These are phyloP conservation scores for Drosophila seguyi DNA, from an alignment of 1,140 invertebrate species.

Conservation along the genomic window DNA sequence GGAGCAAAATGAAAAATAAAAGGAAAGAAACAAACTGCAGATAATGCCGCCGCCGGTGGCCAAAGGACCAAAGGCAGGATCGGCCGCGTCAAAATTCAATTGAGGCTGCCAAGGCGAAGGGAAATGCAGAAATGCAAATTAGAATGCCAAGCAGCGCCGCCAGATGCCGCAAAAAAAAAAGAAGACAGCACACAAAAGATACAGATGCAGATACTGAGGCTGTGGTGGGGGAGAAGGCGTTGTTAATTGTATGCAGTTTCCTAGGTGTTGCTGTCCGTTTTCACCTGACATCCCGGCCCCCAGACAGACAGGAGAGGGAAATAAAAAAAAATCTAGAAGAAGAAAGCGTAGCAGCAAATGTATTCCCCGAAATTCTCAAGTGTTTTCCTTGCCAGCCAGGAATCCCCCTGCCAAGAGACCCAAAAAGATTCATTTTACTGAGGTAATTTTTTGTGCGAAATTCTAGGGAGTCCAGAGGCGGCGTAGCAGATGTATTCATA, in stretches of 20 bases:
- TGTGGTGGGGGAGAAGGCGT: slow-evolving; percentile 4
- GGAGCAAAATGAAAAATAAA: slow-evolving; percentile 31
- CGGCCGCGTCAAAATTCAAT: slow-evolving; percentile 78
- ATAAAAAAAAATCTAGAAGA: background rate
- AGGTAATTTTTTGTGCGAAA: slow-evolving; percentile 44
- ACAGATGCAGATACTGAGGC: slow-evolving; percentile 19
- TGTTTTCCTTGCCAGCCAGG: slow-evolving; percentile 2
- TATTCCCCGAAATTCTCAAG: slow-evolving; percentile 39
- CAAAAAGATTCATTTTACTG: slow-evolving; percentile 43
- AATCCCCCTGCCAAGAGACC: slow-evolving; percentile 8
- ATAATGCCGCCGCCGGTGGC: slow-evolving; percentile 48
- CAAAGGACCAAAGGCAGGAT: slow-evolving; percentile 40
- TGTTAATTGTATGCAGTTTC: slow-evolving; percentile 78
- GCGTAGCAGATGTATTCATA: slow-evolving; percentile 34
- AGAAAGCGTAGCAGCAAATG: slow-evolving; percentile 3
- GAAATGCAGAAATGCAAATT: slow-evolving; percentile 70
- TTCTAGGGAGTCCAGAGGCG: background rate
- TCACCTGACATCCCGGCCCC: slow-evolving; percentile 28
- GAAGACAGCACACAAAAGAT: slow-evolving; percentile 6
- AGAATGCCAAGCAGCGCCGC: slow-evolving; percentile 47
- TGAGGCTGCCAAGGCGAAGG: slow-evolving; percentile 50
- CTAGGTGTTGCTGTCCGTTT: slow-evolving; percentile 59
- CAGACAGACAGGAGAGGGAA: slow-evolving; percentile 38
- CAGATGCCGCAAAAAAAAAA: slow-evolving; percentile 10
- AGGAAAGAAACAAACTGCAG: slow-evolving; percentile 13